Base-by-base conservation (phyloP, 2,888 invertebrate species). In the Drosophila affinis region DNA sequence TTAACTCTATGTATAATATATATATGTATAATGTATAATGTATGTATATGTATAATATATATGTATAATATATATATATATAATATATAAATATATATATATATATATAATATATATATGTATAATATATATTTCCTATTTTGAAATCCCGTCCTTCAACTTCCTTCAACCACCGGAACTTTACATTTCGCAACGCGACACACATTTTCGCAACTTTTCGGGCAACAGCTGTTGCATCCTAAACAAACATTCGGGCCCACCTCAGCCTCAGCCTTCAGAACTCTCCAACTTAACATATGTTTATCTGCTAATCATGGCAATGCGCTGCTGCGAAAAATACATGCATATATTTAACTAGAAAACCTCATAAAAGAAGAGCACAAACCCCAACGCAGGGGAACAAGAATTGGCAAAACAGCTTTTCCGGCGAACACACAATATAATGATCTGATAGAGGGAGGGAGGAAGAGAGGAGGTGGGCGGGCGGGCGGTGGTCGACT, bases 291-390 rank as follows among this genome's bases (percentile, higher is more conserved):
- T 44, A 54, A 53, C 70, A 75, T 70, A 75, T 64, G 70, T 64
- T 75, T 75, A 75, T 75, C 75, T 58, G 70, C 51, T 63, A 75
- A 75, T 75, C 60, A 54, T 57, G 67, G 69, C 60, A 75, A 75
- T 60, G 56, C 56, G 2, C 21, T 1, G 5, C 1, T 1, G 3
- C 21, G 3, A 21, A 4, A 34, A 1, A 5, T 14, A 45, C 47
- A 21, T 21, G 3, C 21, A 21, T 21, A 3, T 21, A 73, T 64
- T 74, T 73, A 57, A 57, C 67, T 55, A 55, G 73, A 71, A 71
- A 72, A 59, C 39, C 49, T 27, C 46, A 45, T 24, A 39, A 39
- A 49, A 46, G 55, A 69, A 39, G 24, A 49, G 32, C 39, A 6
- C 39, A 39, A 6, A 0, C 29, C 29, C 29, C 29, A 21, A 9